These are phyloP conservation scores for Stenurella melanura DNA, from an alignment of 2,888 invertebrate species.

Conservation along the genomic window DNA sequence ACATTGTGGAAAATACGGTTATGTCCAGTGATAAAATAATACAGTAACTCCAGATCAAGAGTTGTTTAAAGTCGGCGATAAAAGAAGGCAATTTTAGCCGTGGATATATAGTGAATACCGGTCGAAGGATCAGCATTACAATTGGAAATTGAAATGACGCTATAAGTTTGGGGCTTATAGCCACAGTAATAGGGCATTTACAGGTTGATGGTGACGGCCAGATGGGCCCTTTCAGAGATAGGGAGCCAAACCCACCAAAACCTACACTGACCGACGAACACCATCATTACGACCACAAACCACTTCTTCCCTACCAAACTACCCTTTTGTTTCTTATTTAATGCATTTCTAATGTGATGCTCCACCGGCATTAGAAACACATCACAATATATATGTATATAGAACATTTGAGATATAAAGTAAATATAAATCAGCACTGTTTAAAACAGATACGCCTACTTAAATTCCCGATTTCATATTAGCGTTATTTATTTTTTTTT, in stretches of 20 bases:
- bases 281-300: conserved; percentile 55
- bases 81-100: conserved; percentile 60
- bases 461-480: too few relatives aligned
- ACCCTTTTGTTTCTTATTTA: conserved; percentile 56
- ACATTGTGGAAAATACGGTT: conserved; percentile 48
- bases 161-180: conserved; percentile 71
- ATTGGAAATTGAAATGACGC: conserved; percentile 73
- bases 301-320: conserved; percentile 44
- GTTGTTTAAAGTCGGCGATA: conserved; percentile 63
- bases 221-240: conserved; percentile 60
- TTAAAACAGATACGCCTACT: too few relatives aligned
- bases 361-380: background rate
- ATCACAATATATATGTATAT: background rate
- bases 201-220: conserved; percentile 69
- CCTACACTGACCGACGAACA: conserved; percentile 54
- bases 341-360: conserved; percentile 44
- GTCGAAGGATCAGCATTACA: conserved; percentile 68
- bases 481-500: too few relatives aligned
- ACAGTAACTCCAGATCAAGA: conserved; percentile 58
- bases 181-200: conserved; percentile 71
- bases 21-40: conserved; percentile 57
- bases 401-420: too few relatives aligned
- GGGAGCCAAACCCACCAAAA: conserved; percentile 51
- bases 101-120: conserved; percentile 57
- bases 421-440: too few relatives aligned